Evolutionary conservation across 2,797 vertebrate genomes (phyloP).

Genomic region (Leptodactylus fallax): DNA sequence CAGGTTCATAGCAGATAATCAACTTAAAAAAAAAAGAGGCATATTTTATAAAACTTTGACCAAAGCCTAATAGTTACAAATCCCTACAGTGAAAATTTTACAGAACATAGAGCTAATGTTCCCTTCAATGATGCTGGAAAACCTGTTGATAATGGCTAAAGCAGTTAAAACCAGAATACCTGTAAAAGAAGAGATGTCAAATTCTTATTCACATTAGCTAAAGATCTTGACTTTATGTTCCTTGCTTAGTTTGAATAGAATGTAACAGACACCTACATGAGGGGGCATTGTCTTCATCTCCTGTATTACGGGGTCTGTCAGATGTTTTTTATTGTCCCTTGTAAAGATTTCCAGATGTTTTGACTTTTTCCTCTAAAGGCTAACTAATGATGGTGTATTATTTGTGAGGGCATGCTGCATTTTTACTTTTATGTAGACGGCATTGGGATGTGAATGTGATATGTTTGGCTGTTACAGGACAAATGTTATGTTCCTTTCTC

Average conservation of each 20-base stretch:
- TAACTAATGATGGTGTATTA: constrained; percentile 13
- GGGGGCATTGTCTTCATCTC: not conserved
- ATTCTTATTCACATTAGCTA: not conserved
- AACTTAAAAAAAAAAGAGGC: constrained; percentile 59
- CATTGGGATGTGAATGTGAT: not conserved
- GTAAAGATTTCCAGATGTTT: constrained; percentile 47
- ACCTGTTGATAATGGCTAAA: constrained; percentile 24
- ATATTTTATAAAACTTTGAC: constrained; percentile 66
- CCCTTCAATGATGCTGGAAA: constrained; percentile 55
- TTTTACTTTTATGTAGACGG: not conserved
- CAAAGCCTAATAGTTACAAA: constrained; percentile 32
- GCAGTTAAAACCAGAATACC: not conserved
- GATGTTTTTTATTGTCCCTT: constrained; percentile 35
- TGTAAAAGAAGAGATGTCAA: not conserved
- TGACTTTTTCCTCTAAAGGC: not conserved
- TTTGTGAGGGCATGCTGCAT: constrained; percentile 3
- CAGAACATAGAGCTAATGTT: constrained; percentile 63
- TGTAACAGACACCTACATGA: not conserved
- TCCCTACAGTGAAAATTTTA: constrained; percentile 67
- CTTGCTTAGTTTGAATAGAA: not conserved
- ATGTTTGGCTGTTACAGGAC: not conserved
- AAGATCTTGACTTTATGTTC: not conserved
- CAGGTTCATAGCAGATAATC: constrained; percentile 44
- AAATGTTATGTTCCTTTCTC: not conserved
- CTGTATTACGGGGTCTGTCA: not conserved